Percentiles rank a stretch among this genome's conserved stretches.
These are phyloP conservation scores for Syrmaticus mikado DNA, from an alignment of 2,113 vertebrate genomes.

Conservation along the genomic window DNA sequence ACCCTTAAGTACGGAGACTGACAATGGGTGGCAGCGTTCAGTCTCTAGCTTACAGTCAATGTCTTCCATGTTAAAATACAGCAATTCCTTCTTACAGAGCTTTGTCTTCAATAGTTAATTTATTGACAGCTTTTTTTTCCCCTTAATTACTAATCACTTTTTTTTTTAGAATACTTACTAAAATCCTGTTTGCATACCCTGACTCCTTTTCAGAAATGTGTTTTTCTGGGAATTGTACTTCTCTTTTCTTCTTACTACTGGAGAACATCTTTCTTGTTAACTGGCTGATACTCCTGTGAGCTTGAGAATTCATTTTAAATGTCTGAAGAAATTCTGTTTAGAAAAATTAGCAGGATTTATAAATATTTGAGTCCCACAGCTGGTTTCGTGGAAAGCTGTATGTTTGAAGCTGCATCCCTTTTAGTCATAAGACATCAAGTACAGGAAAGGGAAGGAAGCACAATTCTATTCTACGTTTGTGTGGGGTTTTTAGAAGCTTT, in stretches of 20 bases:
- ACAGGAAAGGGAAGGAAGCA: neutral
- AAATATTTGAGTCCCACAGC: conserved; percentile 55
- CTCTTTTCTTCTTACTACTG: neutral
- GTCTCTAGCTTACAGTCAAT: neutral
- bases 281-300: neutral
- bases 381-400: neutral
- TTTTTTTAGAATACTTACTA: neutral
- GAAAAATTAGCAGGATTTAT: neutral
- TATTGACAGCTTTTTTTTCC: neutral
- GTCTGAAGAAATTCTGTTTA: conserved; percentile 34
- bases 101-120: neutral
- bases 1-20: neutral
- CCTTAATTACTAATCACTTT: neutral
- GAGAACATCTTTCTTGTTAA: neutral
- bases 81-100: neutral
- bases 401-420: neutral
- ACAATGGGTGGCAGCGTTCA: neutral
- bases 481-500: neutral
- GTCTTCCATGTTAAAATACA: neutral
- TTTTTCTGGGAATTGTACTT: neutral
- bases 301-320: neutral
- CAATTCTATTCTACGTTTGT: neutral
- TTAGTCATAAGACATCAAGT: neutral
- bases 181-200: neutral
- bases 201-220: neutral